Conservation (phyloP, 1,140 invertebrate species). For the Plutomurus gul region DNA sequence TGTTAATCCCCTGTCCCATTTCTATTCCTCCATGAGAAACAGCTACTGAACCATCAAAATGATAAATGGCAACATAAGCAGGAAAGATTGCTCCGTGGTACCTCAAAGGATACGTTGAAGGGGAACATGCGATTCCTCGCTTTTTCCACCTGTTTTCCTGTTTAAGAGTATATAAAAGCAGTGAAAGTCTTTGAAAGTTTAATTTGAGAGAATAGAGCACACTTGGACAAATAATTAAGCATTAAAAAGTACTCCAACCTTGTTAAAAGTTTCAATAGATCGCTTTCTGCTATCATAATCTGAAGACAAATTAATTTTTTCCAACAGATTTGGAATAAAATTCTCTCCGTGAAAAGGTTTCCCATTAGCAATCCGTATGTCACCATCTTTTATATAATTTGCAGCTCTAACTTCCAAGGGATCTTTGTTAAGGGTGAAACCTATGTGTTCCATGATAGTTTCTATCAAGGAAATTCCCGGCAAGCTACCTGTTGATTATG, state of each 20-base stretch:
- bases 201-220: background rate
- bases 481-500: slow-evolving; percentile 49
- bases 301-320: slow-evolving; percentile 62
- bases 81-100: slow-evolving; percentile 56
- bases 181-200: background rate
- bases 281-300: slow-evolving; percentile 69
- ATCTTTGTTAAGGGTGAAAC: slow-evolving; percentile 71
- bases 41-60: slow-evolving; percentile 64
- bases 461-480: background rate
- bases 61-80: slow-evolving; percentile 65
- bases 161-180: background rate
- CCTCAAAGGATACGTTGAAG: slow-evolving; percentile 69
- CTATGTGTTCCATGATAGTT: slow-evolving; percentile 62
- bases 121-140: slow-evolving; percentile 68
- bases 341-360: slow-evolving; percentile 64
- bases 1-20: slow-evolving; percentile 82
- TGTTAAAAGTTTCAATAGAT: slow-evolving; percentile 59
- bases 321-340: slow-evolving; percentile 36
- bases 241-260: background rate
- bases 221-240: background rate
- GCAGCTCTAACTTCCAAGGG: slow-evolving; percentile 68
- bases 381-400: slow-evolving; percentile 67
- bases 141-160: slow-evolving; percentile 77
- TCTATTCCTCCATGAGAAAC: slow-evolving; percentile 66
- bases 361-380: slow-evolving; percentile 62